phyloP scores from a whole-genome alignment of 2,888 invertebrate genomes.

The Agelastica alni region DNA sequence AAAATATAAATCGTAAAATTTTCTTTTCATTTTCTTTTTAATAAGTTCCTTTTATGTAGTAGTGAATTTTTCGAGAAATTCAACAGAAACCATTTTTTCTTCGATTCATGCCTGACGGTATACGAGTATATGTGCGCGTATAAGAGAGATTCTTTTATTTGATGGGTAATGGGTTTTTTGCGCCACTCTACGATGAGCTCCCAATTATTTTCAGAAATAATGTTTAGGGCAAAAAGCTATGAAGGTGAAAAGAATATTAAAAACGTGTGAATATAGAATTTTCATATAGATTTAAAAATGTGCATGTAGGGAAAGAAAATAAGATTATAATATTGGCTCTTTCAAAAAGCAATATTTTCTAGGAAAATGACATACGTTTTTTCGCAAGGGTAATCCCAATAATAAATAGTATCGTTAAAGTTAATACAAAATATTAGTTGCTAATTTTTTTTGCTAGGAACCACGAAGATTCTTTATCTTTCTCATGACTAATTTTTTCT shows the following conservation, averaged over 20 bases:
- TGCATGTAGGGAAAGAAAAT: not conserved
- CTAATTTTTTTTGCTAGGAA: too few species aligned
- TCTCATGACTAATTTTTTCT: too few species aligned
- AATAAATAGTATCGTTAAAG: too few species aligned
- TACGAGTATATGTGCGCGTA: too few species aligned
- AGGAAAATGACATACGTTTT: too few species aligned
- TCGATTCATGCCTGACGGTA: not conserved
- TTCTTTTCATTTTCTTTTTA: constrained; percentile 3
- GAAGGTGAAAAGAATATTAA: constrained; percentile 9
- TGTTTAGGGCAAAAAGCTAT: not conserved
- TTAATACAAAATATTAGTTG: too few species aligned
- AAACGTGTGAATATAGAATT: constrained; percentile 5
- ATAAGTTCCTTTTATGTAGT: constrained; percentile 3
- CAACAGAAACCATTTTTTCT: constrained; percentile 1
- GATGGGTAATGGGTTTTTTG: constrained; percentile 19
- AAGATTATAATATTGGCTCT: too few species aligned
- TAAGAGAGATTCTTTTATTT: constrained; percentile 15
- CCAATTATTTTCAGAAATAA: constrained; percentile 21
- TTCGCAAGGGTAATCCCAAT: too few species aligned
- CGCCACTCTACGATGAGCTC: not conserved
- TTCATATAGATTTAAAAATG: not conserved
- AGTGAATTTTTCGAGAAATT: constrained; percentile 1
- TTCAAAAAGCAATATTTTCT: too few species aligned
- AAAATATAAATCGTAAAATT: too few species aligned
- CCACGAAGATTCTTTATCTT: too few species aligned